phyloP scores from a whole-genome alignment of 35 echinoderm and acorn worm genomes.

The Ophioderma brevispina region DNA sequence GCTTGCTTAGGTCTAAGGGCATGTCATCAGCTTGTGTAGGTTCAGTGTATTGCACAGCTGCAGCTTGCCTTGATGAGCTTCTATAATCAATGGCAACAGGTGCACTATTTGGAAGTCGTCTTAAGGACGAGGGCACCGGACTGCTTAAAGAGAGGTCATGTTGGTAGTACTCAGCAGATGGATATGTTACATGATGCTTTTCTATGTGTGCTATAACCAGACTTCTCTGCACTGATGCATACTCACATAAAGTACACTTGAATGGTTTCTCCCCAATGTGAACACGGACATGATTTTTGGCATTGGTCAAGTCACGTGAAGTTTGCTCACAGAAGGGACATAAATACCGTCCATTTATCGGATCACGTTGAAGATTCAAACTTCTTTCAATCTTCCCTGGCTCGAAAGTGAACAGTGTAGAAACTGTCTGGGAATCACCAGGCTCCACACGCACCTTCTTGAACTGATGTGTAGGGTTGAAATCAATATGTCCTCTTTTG shows the following conservation, averaged over 20 bases:
- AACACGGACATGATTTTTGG: background rate
- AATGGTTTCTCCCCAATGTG: conserved; percentile 5
- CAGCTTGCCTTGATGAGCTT: background rate
- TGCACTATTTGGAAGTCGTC: background rate
- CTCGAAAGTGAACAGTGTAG: background rate
- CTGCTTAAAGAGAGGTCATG: too few species aligned
- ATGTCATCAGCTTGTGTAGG: background rate
- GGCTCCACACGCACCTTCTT: background rate
- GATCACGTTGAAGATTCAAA: background rate
- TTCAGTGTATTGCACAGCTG: background rate
- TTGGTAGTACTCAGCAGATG: background rate
- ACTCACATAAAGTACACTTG: background rate
- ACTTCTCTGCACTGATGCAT: conserved; percentile 2
- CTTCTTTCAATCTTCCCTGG: background rate
- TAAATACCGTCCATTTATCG: background rate
- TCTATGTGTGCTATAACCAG: background rate
- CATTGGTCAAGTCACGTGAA: background rate
- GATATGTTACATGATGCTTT: background rate
- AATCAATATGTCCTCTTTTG: background rate
- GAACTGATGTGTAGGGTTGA: background rate
- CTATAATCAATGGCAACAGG: background rate
- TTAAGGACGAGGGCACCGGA: background rate
- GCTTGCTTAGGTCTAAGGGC: background rate
- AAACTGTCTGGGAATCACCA: background rate
- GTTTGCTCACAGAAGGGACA: background rate